Evolutionary conservation across 2,888 invertebrate species (phyloP).

Genomic region (Lasioglossum leucozonium): DNA sequence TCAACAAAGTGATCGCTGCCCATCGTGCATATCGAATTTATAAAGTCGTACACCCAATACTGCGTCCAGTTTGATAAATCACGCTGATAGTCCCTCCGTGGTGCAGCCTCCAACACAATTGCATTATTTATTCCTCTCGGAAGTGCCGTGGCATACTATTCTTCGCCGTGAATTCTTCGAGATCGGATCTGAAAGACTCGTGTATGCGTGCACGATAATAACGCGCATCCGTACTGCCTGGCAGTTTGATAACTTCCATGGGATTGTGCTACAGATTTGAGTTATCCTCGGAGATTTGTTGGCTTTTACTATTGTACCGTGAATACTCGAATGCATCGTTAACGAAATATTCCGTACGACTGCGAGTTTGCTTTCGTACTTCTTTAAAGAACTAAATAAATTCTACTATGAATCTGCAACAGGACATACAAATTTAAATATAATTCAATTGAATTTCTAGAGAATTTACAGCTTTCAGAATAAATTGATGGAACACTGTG

Average conservation of each 20-base stretch:
- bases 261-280: conserved; percentile 37
- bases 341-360: not conserved
- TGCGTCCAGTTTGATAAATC: conserved; percentile 39
- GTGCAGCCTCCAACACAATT: conserved; percentile 44
- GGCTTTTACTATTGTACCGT: conserved; percentile 15
- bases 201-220: conserved; percentile 46
- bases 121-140: conserved; percentile 54
- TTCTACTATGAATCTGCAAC: not conserved
- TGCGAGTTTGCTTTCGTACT: not conserved
- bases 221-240: conserved; percentile 47
- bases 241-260: conserved; percentile 48
- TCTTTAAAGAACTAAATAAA: not conserved
- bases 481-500: not conserved
- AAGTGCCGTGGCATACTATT: conserved; percentile 40
- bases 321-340: conserved; percentile 3
- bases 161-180: conserved; percentile 41
- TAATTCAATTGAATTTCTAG: not conserved
- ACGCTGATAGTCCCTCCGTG: conserved; percentile 33
- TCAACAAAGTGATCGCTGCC: not conserved
- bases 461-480: not conserved
- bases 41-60: conserved; percentile 18
- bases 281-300: conserved; percentile 39
- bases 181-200: conserved; percentile 47
- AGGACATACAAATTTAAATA: no score
- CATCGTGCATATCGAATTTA: conserved; percentile 24